Base-by-base conservation (phyloP, 2,113 vertebrate genomes). In the Ascaphus truei region DNA sequence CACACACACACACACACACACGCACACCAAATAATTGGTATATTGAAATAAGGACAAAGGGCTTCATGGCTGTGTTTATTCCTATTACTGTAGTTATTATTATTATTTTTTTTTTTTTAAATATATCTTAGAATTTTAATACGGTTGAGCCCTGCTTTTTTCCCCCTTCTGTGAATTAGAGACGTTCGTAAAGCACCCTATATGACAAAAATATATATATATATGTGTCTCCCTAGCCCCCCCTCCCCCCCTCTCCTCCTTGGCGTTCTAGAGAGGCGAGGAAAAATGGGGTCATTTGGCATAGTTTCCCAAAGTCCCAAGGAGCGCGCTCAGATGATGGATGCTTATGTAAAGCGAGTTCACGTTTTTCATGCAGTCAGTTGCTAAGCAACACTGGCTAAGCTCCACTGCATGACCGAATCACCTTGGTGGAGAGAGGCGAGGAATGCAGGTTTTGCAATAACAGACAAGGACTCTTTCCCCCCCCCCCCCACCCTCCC, bases 31-130 rank as follows among this genome's bases (percentile, higher is more conserved):
- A n/a, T n/a, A n/a, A n/a, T n/a, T n/a, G n/a, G n/a, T n/a, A n/a
- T n/a, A n/a, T n/a, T n/a, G n/a, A n/a, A n/a, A n/a, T n/a, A n/a
- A 27, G 58, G 26, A 25, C 43, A 4, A 11, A 25, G n/a, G 45
- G 45, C 60, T 63, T n/a, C 45, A 23, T n/a, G 47, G 27, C 41
- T 26, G 16, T 25, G 26, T 27, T 29, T 33, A 16, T 62, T 10
- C 13, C 43, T 51, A n/a, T n/a, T n/a, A 26, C 30, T 37, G 45
- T 37, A 45, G n/a, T n/a, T n/a, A n/a, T n/a, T n/a, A n/a, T n/a
- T n/a, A n/a, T n/a, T n/a, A n/a, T 30, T 50, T 34, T 62, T 50
- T 63, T 10, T 63, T 20, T 51, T 51, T 48, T 63, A 50, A 63
- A 20, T 50, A 16, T 30, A 36, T 50, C 25, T 11, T 45, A 39